phyloP scores from a whole-genome alignment of 23 tunicate species.

The Trididemnum clinides region DNA sequence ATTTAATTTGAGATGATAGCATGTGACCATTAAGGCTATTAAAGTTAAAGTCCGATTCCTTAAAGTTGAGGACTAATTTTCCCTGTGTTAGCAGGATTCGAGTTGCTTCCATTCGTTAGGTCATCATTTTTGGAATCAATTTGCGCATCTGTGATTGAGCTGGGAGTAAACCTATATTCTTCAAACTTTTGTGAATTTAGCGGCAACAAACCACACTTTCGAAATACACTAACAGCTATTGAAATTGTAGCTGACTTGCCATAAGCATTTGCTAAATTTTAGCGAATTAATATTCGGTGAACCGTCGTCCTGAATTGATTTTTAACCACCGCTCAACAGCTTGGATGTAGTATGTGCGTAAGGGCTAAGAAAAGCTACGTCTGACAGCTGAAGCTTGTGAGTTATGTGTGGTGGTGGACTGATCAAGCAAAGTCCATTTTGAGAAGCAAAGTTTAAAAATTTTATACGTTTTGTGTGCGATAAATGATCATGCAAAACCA shows the following conservation, averaged over 20 bases:
- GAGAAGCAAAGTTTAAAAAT: not conserved
- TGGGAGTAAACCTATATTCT: not conserved
- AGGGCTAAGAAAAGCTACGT: not conserved
- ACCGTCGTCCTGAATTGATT: not conserved
- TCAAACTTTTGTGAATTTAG: not conserved
- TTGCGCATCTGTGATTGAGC: not conserved
- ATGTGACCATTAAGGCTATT: too few species aligned
- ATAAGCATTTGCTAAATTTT: not conserved
- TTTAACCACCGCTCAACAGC: not conserved
- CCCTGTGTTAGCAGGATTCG: too few species aligned
- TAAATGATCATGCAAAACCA: not conserved
- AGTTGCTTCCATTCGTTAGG: too few species aligned
- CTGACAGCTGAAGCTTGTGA: not conserved
- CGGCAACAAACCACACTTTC: not conserved
- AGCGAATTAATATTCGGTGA: not conserved
- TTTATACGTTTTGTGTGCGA: not conserved
- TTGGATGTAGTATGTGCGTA: not conserved
- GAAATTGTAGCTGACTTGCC: not conserved
- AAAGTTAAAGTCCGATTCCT: too few species aligned
- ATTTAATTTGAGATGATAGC: too few species aligned
- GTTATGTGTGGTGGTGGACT: not conserved
- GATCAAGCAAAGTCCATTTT: not conserved
- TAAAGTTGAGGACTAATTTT: too few species aligned
- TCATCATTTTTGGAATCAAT: too few species aligned
- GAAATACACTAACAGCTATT: not conserved